A percentile compares a stretch with the other conserved stretches of the same genome.
Conservation (phyloP, 2,113 vertebrate species). For the Callospermophilus lateralis region DNA sequence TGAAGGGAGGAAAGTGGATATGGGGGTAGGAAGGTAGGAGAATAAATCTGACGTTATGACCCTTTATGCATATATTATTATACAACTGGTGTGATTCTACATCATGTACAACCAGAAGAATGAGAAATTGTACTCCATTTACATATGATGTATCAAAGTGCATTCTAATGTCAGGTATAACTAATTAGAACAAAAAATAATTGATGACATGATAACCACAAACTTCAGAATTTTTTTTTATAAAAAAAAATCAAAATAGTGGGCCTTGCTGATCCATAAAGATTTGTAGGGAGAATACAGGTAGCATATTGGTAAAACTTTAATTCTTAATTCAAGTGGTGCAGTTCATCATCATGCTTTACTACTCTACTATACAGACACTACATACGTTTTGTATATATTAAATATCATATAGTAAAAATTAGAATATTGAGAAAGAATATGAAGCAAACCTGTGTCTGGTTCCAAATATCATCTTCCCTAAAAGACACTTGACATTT, state of each 20-base stretch:
- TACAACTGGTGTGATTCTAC: too few species aligned
- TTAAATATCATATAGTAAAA: slow-evolving; percentile 7
- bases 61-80: too few species aligned
- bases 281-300: background rate
- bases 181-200: background rate
- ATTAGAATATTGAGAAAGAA: background rate
- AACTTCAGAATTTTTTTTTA: background rate
- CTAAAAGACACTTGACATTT: background rate
- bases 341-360: background rate
- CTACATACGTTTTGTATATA: background rate
- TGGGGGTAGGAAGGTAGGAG: too few species aligned
- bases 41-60: too few species aligned
- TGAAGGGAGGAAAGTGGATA: too few species aligned
- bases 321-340: background rate
- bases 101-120: too few species aligned
- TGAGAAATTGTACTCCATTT: too few species aligned
- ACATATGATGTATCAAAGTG: too few species aligned
- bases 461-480: background rate
- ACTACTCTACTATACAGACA: background rate
- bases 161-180: too few species aligned
- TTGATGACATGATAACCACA: background rate
- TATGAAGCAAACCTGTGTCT: background rate
- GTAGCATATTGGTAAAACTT: background rate
- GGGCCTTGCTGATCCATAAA: background rate
- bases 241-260: background rate